These are phyloP conservation scores for Iphiclides podalirius DNA, from an alignment of 2,888 invertebrate genomes.

Conservation along the genomic window DNA sequence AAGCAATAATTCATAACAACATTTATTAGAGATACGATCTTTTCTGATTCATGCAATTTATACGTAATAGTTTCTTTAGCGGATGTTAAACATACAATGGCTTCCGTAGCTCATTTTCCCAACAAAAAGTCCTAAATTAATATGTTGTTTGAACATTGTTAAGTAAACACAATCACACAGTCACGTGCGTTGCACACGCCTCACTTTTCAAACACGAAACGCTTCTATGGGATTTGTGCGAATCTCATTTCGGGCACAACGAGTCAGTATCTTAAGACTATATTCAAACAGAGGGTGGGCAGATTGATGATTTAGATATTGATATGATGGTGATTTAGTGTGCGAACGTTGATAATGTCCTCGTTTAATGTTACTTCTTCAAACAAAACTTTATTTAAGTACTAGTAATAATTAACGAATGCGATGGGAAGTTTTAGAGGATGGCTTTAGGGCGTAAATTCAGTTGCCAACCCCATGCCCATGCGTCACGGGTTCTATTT, in stretches of 20 bases:
- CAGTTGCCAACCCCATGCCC: no score
- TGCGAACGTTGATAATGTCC: conserved; percentile 64
- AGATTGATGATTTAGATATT: conserved; percentile 75
- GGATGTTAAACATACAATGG: conserved; percentile 32
- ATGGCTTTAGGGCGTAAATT: no score
- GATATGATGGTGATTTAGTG: conserved; percentile 74
- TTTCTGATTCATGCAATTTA: no score
- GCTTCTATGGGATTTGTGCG: conserved; percentile 65
- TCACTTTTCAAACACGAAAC: conserved; percentile 49
- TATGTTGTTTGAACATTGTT: conserved; percentile 78
- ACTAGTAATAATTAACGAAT: not conserved
- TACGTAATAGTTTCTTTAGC: conserved; percentile 17
- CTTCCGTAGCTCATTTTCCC: conserved; percentile 66
- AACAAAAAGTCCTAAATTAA: conserved; percentile 74
- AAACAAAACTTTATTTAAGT: not conserved
- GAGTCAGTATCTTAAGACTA: conserved; percentile 73
- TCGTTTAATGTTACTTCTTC: conserved; percentile 26
- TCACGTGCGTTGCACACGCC: conserved; percentile 67
- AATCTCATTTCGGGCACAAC: conserved; percentile 65
- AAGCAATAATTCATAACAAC: no score
- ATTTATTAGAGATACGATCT: no score
- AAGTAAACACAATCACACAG: conserved; percentile 73
- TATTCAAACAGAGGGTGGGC: conserved; percentile 67
- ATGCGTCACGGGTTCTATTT: no score
- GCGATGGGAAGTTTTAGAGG: no score